These are phyloP conservation scores for Leucozona laternaria DNA, from an alignment of 2,888 invertebrate genomes.

Conservation along the genomic window DNA sequence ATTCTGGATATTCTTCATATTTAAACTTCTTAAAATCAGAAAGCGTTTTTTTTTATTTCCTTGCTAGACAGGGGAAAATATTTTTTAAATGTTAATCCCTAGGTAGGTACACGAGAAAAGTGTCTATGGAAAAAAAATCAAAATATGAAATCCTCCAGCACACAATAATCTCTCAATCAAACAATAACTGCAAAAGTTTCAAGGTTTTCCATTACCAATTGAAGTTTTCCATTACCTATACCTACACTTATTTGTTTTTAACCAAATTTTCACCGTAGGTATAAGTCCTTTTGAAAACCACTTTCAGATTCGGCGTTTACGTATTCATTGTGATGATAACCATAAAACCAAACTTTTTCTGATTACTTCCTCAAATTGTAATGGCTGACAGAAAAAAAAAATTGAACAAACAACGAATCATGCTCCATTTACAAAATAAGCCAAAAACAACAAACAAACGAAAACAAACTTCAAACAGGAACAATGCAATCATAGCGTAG, in stretches of 20 bases:
- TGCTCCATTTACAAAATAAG: slow-evolving; percentile 58
- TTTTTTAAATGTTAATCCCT: no score
- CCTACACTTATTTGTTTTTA: slow-evolving; percentile 5
- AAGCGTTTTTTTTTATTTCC: no score
- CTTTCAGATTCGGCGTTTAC: slow-evolving; percentile 21
- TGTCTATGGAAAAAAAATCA: not conserved
- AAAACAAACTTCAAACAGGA: slow-evolving; percentile 40
- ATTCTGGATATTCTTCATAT: no score
- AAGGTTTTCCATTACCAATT: no score
- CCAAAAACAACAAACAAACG: slow-evolving; percentile 1
- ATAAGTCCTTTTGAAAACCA: not conserved
- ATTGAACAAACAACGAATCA: slow-evolving; percentile 63
- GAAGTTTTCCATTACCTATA: no score
- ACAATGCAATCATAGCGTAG: slow-evolving; percentile 63
- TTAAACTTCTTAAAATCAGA: no score
- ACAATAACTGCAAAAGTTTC: slow-evolving; percentile 19
- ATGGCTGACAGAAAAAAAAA: slow-evolving; percentile 21
- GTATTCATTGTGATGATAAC: slow-evolving; percentile 50
- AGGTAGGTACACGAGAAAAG: not conserved
- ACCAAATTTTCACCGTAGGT: not conserved
- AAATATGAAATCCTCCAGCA: not conserved
- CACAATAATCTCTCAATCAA: not conserved
- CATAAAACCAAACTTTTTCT: slow-evolving; percentile 52
- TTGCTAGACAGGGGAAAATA: no score
- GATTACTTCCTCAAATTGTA: slow-evolving; percentile 47